Base-by-base conservation (phyloP, 1,140 invertebrate species). In the Acromyrmex heyeri region DNA sequence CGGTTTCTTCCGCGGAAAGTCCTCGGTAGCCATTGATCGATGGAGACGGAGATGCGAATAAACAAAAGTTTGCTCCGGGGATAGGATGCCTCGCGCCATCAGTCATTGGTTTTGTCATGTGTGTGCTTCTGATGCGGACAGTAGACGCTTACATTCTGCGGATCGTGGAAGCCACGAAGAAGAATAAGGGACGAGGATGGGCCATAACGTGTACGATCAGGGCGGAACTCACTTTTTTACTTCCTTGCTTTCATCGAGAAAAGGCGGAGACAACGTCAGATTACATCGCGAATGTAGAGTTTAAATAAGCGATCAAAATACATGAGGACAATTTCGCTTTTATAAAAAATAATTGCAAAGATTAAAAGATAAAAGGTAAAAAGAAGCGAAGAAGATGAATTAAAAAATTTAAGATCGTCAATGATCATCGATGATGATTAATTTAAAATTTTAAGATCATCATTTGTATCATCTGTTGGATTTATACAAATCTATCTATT, bases 21-120 rank as follows among this genome's bases (percentile, higher is more conserved):
- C 78, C 78, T 8, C 59, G 64, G 2, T 73, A 65, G 83, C 87
- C 88, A 88, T 91, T 93, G 93, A 93, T 93, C 91, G 92, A 93
- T 93, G 91, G 88, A 91, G 86, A 90, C 85, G 87, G 86, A 91
- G 86, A 89, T 88, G 87, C 88, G 90, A 92, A 93, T 93, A 92
- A 93, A 93, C 92, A 93, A 92, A 93, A 93, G 92, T 93, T 93
- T 48, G 61, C 77, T 55, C 76, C 44, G 24, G 57, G 14, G 89
- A 64, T 88, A 91, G 88, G 75, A 70, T 89, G 82, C 81, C 65
- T 59, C 81, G 92, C 82, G 88, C 88, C 92, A 93, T 93, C 92
- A 91, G 89, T 93, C 93, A 93, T 92, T 87, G 86, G 90, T 88
- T 92, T 93, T 93, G 92, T 93, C 92, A 93, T 91, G 89, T 91